phyloP scores from a whole-genome alignment of 1,140 invertebrate species.

The Orchesella cincta region DNA sequence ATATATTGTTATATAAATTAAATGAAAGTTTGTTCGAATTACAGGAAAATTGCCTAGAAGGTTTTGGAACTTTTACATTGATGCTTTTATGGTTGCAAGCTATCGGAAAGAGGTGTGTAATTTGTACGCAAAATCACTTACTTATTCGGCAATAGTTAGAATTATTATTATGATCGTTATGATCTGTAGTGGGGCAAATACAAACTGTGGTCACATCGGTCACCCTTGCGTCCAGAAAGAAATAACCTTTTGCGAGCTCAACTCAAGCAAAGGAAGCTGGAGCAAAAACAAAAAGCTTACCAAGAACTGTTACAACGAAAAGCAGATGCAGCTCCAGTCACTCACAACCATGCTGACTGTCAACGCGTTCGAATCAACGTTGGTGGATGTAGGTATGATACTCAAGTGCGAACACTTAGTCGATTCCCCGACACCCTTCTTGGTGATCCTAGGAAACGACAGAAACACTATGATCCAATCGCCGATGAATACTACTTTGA shows the following conservation, averaged over 20 bases:
- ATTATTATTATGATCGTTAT: too few species aligned
- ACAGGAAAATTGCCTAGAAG: background rate
- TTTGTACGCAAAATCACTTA: too few species aligned
- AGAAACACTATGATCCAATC: constrained; percentile 75
- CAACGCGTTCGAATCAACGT: background rate
- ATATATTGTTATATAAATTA: too few species aligned
- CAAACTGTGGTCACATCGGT: constrained; percentile 1
- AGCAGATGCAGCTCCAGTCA: background rate
- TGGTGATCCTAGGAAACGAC: constrained; percentile 57
- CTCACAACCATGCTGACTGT: constrained; percentile 12
- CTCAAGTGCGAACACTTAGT: constrained; percentile 17
- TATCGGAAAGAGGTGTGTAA: constrained; percentile 33
- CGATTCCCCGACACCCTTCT: constrained; percentile 28
- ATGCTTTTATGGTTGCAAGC: constrained; percentile 11
- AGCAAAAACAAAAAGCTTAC: background rate
- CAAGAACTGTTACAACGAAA: background rate
- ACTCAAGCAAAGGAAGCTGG: background rate
- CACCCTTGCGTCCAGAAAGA: background rate
- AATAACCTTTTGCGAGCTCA: background rate
- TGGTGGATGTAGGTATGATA: constrained; percentile 10
- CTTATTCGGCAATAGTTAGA: too few species aligned
- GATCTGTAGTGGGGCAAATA: constrained; percentile 41
- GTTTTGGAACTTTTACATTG: constrained; percentile 34
- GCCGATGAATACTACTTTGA: constrained; percentile 85
- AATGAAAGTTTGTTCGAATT: too few species aligned